Conservation (phyloP, 2,797 vertebrate genomes). For the Glossophaga mutica region DNA sequence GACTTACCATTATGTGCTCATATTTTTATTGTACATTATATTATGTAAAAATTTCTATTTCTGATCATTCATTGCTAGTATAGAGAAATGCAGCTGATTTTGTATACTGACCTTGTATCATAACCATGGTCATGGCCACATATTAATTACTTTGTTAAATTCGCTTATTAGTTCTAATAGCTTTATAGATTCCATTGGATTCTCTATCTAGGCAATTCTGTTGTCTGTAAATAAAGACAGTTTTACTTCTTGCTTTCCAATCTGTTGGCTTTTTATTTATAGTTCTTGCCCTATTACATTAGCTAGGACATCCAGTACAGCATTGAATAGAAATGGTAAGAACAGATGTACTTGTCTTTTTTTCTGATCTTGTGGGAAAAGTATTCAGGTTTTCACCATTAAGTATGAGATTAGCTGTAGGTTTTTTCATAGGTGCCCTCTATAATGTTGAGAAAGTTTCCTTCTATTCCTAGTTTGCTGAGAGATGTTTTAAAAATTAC, state of each 20-base stretch:
- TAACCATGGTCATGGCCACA: background rate
- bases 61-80: background rate
- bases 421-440: background rate
- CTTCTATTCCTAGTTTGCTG: background rate
- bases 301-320: background rate
- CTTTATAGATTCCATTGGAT: background rate
- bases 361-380: background rate
- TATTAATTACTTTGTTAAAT: background rate
- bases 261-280: background rate
- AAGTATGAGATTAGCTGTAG: background rate
- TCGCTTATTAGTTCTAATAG: background rate
- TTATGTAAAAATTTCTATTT: background rate
- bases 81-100: background rate
- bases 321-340: background rate
- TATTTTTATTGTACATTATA: background rate
- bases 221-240: conserved; percentile 3
- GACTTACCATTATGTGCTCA: background rate
- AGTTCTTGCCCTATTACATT: background rate
- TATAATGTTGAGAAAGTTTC: background rate
- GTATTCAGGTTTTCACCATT: background rate
- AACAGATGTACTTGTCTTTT: background rate
- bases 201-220: background rate
- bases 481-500: background rate
- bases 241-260: background rate
- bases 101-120: background rate